These are phyloP conservation scores for Drosophila fulvimacula DNA, from an alignment of 2,888 invertebrate species.

Conservation along the genomic window DNA sequence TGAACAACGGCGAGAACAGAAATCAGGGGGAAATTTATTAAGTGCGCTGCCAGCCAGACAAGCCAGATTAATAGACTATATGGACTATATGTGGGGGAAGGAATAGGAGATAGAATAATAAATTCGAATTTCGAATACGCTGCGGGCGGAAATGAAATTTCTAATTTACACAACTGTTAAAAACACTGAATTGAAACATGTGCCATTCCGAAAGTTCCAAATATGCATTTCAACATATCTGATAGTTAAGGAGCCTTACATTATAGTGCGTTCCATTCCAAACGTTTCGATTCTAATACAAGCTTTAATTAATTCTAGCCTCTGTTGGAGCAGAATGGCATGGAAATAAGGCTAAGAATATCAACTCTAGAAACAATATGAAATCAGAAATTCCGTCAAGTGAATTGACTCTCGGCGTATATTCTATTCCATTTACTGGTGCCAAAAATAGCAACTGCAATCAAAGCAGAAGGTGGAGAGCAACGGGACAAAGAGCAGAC, in stretches of 20 bases:
- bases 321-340: too few species aligned
- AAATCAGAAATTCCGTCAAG: not conserved
- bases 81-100: constrained; percentile 8
- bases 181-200: not conserved
- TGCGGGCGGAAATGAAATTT: not conserved
- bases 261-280: not conserved
- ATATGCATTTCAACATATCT: not conserved
- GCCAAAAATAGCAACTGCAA: constrained; percentile 19
- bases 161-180: not conserved
- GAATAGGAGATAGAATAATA: not conserved
- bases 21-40: constrained; percentile 56
- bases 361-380: not conserved
- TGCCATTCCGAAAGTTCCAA: too few species aligned
- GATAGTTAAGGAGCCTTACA: too few species aligned
- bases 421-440: constrained; percentile 10
- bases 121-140: constrained; percentile 19
- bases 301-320: too few species aligned
- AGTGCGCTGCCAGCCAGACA: constrained; percentile 34
- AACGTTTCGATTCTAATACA: not conserved
- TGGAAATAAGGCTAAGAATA: too few species aligned
- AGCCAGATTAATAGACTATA: constrained; percentile 26
- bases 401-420: not conserved
- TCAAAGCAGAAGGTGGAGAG: not conserved
- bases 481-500: not conserved
- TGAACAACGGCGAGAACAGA: constrained; percentile 13